Percentiles rank a stretch among this genome's conserved stretches.
These are phyloP conservation scores for Hemichromis elongatus DNA, from an alignment of 2,113 vertebrate species.

Conservation along the genomic window DNA sequence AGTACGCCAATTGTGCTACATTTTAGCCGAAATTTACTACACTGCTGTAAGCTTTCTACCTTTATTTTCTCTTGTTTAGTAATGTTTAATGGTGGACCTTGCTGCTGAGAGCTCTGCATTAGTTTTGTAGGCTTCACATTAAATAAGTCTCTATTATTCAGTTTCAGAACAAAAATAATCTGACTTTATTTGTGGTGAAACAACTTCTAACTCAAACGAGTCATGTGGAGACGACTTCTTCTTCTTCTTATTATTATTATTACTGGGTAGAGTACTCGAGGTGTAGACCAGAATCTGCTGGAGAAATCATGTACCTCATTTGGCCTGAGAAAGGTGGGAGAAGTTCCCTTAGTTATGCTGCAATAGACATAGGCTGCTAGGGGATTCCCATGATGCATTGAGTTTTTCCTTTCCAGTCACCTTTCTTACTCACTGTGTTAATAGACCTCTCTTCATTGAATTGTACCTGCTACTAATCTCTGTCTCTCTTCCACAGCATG, in stretches of 20 bases:
- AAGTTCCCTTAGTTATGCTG: too few species aligned
- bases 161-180: background rate
- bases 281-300: background rate
- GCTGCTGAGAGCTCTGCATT: background rate
- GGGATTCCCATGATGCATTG: too few species aligned
- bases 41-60: background rate
- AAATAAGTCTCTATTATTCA: background rate
- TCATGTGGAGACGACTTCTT: background rate
- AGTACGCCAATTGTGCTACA: background rate
- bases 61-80: background rate
- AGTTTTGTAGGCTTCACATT: background rate
- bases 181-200: background rate
- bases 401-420: too few species aligned
- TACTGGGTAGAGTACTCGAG: fast-evolving
- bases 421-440: too few species aligned
- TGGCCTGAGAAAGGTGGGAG: too few species aligned
- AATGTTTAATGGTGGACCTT: background rate
- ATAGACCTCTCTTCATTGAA: too few species aligned
- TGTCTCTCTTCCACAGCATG: too few species aligned
- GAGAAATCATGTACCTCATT: background rate
- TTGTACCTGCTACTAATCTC: too few species aligned
- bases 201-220: background rate
- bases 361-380: too few species aligned
- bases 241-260: too few species aligned
- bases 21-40: background rate